Percentiles rank a stretch among this genome's conserved stretches.
Evolutionary conservation across 2,113 vertebrate species (phyloP).

Genomic region (Myotis yumanensis): DNA sequence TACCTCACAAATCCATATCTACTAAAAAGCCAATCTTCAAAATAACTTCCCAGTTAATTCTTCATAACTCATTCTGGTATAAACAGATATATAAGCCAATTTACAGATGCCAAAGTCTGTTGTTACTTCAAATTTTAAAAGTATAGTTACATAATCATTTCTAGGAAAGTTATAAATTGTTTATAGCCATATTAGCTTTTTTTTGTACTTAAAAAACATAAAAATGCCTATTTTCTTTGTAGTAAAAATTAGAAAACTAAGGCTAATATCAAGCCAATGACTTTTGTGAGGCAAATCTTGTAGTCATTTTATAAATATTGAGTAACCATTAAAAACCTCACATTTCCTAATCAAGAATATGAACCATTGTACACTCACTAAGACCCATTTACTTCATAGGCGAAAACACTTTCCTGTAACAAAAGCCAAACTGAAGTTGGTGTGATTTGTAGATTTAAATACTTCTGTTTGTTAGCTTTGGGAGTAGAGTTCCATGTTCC

Average conservation of each 20-base stretch:
- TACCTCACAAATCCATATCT: background rate
- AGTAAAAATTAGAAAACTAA: background rate
- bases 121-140: background rate
- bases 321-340: background rate
- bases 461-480: slow-evolving; percentile 16
- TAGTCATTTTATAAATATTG: background rate
- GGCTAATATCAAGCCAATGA: background rate
- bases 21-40: background rate
- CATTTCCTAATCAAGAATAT: background rate
- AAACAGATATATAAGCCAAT: background rate
- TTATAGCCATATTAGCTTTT: background rate
- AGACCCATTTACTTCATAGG: background rate
- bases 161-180: background rate
- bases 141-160: background rate
- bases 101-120: background rate
- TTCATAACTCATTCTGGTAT: background rate
- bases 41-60: background rate
- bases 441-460: background rate
- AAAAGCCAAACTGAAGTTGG: background rate
- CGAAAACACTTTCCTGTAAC: background rate
- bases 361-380: background rate
- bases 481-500: slow-evolving; percentile 41
- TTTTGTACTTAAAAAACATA: background rate
- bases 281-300: background rate
- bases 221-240: background rate